Conservation (phyloP, 2,888 invertebrate genomes). For the Cerceris rybyensis region DNA sequence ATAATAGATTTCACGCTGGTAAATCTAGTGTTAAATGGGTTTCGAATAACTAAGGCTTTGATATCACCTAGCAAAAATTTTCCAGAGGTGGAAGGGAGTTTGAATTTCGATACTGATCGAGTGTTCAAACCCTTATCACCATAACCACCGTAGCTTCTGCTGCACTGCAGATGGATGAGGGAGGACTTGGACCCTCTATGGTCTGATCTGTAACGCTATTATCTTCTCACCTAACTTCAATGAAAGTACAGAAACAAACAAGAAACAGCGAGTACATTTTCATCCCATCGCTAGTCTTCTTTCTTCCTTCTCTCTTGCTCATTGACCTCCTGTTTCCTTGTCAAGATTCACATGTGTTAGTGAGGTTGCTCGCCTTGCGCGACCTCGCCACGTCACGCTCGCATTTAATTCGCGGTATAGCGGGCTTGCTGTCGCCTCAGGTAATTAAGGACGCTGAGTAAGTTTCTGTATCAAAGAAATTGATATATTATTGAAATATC, state of each 20-base stretch:
- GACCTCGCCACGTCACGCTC: constrained; percentile 72
- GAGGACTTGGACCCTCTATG: too few species aligned
- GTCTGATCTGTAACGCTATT: not conserved
- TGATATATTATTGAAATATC: not conserved
- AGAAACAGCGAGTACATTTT: not conserved
- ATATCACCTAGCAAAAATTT: too few species aligned
- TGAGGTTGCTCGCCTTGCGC: constrained; percentile 75
- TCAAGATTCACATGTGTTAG: constrained; percentile 42
- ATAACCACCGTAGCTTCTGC: too few species aligned
- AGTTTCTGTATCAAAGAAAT: not conserved
- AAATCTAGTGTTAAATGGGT: too few species aligned
- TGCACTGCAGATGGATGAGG: too few species aligned
- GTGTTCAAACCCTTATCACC: not conserved
- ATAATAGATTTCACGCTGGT: too few species aligned
- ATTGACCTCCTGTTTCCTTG: constrained; percentile 3
- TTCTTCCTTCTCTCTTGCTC: not conserved
- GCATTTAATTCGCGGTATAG: constrained; percentile 53
- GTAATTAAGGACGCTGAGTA: constrained; percentile 16
- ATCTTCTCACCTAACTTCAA: not conserved
- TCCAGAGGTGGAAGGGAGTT: not conserved
- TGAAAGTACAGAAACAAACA: not conserved
- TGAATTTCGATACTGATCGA: not conserved
- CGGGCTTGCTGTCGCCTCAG: constrained; percentile 2
- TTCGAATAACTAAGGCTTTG: too few species aligned
- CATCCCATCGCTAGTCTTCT: not conserved